Evolutionary conservation across 2,797 vertebrate species (phyloP).

Genomic region (Danio jaintianensis): DNA sequence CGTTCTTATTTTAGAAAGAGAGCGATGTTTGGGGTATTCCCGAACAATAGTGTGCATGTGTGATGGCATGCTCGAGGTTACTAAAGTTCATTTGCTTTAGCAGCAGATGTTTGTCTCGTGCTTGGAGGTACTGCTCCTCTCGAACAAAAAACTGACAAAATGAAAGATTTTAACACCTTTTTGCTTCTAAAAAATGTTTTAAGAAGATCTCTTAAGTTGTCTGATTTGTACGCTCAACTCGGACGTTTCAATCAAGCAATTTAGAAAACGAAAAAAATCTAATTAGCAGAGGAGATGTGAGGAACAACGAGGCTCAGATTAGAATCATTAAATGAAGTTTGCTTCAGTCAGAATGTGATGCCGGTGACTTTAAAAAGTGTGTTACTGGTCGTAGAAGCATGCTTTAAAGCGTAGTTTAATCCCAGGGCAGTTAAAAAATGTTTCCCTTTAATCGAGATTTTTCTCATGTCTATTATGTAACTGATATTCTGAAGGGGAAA

Average conservation of each 20-base stretch:
- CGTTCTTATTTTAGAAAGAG: not conserved
- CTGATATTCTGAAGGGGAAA: conserved; percentile 10
- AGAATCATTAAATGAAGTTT: not conserved
- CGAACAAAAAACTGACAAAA: not conserved
- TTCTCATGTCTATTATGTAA: conserved; percentile 67
- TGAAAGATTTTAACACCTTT: not conserved
- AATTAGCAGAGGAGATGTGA: no score
- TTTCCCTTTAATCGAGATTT: conserved; percentile 58
- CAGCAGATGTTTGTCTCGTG: not conserved
- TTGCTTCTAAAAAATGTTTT: not conserved
- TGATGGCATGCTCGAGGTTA: conserved; percentile 71
- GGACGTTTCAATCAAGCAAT: not conserved
- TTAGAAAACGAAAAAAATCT: not conserved
- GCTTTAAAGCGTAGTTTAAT: not conserved
- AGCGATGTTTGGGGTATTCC: not conserved
- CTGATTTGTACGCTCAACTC: not conserved
- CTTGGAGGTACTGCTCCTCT: not conserved
- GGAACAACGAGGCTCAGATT: not conserved
- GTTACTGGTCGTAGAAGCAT: not conserved
- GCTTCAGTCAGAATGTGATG: not conserved
- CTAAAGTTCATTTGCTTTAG: conserved; percentile 73
- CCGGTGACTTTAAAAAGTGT: not conserved
- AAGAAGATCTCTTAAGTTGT: not conserved
- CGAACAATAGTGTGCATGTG: not conserved
- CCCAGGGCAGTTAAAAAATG: not conserved